A percentile compares a stretch with the other conserved stretches of the same genome.
phyloP scores from a whole-genome alignment of 2,888 invertebrate species.

The Standfussiana lucernea region DNA sequence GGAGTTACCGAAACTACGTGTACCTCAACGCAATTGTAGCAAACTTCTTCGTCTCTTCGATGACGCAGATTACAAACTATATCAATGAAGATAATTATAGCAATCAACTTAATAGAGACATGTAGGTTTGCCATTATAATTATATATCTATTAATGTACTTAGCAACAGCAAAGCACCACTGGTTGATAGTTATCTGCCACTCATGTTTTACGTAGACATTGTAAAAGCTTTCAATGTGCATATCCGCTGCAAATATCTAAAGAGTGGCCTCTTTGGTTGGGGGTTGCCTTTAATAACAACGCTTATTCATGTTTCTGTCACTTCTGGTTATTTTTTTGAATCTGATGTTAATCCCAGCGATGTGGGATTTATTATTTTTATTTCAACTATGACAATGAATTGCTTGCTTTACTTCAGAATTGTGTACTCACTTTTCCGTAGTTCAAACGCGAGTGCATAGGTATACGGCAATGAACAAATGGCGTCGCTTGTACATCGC shows the following conservation, averaged over 20 bases:
- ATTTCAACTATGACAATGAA: not conserved
- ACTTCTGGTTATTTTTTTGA: not conserved
- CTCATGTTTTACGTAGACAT: no score
- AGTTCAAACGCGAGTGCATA: not conserved
- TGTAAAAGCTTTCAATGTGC: conserved; percentile 2
- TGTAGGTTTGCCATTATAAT: no score
- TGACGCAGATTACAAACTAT: no score
- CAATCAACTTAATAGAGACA: no score
- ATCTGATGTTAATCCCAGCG: not conserved
- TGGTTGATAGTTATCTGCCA: no score
- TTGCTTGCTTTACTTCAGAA: conserved; percentile 6
- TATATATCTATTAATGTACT: no score
- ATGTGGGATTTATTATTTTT: not conserved
- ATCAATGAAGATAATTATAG: no score
- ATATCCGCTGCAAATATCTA: not conserved
- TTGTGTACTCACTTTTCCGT: conserved; percentile 4
- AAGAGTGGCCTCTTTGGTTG: conserved; percentile 4
- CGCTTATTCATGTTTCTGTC: not conserved
- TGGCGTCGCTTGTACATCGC: conserved; percentile 3
- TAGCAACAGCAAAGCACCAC: no score
- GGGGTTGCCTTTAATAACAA: not conserved
- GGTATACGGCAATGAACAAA: not conserved
- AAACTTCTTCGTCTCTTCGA: no score
- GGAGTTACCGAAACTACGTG: no score
- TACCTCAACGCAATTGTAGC: no score